These are phyloP conservation scores for Pachyseris speciosa DNA, from an alignment of 64 coral and sea anemone genomes.

Conservation along the genomic window DNA sequence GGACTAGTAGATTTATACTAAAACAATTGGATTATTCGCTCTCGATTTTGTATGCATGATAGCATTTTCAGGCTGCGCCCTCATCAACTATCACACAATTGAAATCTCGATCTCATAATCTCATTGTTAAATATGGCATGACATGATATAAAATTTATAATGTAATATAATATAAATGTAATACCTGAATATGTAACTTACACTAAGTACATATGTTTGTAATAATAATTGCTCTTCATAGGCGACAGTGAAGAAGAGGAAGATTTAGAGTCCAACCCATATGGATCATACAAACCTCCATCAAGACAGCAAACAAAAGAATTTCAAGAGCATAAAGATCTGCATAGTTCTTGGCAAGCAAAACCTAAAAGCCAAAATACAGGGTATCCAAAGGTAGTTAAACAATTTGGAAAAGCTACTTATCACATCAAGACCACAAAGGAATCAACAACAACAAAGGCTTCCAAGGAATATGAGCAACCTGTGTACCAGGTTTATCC, in stretches of 20 bases:
- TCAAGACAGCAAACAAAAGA: not conserved
- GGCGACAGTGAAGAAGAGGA: not conserved
- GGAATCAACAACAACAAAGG: not conserved
- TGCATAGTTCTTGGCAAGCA: slow-evolving; percentile 1
- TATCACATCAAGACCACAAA: slow-evolving; percentile 9
- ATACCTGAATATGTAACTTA: too few species aligned
- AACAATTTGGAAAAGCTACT: not conserved
- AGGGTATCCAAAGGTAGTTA: not conserved
- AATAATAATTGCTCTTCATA: not conserved
- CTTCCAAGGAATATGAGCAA: not conserved
- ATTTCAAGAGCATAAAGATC: not conserved
- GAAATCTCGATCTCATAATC: too few species aligned
- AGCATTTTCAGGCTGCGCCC: too few species aligned
- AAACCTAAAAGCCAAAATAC: not conserved
- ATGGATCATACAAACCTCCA: not conserved
- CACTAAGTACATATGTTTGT: too few species aligned
- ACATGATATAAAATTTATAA: too few species aligned
- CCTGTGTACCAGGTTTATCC: not conserved
- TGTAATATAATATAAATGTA: too few species aligned
- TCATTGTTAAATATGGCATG: too few species aligned
- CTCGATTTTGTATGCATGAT: too few species aligned
- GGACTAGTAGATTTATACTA: too few species aligned
- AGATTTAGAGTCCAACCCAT: not conserved
- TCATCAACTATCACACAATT: too few species aligned
- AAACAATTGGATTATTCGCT: too few species aligned